Conservation (phyloP, 2,888 invertebrate genomes). For the Agrilus mali region DNA sequence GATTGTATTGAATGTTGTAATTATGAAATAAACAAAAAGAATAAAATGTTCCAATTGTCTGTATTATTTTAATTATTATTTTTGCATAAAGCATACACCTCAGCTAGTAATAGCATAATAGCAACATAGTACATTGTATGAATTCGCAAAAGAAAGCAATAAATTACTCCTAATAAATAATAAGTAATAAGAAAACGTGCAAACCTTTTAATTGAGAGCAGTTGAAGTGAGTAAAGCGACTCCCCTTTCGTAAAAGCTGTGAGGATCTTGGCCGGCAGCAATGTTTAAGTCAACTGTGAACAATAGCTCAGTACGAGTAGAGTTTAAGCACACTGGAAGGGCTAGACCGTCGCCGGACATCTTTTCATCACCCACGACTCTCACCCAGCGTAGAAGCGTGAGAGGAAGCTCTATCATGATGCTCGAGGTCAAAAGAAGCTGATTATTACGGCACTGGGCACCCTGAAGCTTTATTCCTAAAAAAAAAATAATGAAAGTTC, state of each 20-base stretch:
- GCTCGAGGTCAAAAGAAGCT: conserved; percentile 80
- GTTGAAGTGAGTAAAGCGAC: conserved; percentile 94
- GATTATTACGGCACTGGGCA: conserved; percentile 84
- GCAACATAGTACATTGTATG: too few relatives aligned
- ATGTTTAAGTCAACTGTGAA: conserved; percentile 93
- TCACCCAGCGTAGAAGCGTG: conserved; percentile 79
- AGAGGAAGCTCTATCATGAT: conserved; percentile 90
- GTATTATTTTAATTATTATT: too few relatives aligned
- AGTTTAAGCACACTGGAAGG: conserved; percentile 94
- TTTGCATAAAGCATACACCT: too few relatives aligned
- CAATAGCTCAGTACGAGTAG: conserved; percentile 84
- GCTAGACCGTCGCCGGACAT: conserved; percentile 55
- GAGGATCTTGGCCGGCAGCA: conserved; percentile 80
- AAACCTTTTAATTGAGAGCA: conserved; percentile 55
- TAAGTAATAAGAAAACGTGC: conserved; percentile 1
- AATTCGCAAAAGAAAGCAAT: too few relatives aligned
- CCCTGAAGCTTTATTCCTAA: conserved; percentile 90
- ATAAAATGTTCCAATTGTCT: too few relatives aligned
- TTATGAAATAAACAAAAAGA: too few relatives aligned
- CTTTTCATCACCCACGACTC: conserved; percentile 31
- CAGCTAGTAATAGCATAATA: too few relatives aligned
- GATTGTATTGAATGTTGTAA: too few relatives aligned
- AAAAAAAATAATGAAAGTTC: conserved; percentile 29
- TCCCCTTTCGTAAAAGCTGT: conserved; percentile 96
- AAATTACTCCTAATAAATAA: too few relatives aligned